A percentile compares a stretch with the other conserved stretches of the same genome.
Conservation (phyloP, 2,797 vertebrate genomes). For the Syndactyla subalaris region DNA sequence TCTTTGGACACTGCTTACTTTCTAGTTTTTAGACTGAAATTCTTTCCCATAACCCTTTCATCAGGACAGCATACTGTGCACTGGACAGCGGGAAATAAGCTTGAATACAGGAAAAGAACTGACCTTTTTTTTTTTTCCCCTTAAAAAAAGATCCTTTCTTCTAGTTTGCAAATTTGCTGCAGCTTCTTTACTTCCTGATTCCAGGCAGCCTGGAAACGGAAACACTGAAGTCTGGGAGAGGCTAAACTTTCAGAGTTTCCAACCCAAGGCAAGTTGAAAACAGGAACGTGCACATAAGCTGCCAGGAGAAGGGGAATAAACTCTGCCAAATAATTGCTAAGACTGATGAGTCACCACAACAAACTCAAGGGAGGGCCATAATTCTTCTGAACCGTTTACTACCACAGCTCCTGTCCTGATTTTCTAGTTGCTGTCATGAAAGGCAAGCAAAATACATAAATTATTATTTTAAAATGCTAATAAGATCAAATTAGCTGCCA, state of each 20-base stretch:
- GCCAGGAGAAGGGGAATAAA: constrained; percentile 25
- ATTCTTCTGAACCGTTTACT: constrained; percentile 43
- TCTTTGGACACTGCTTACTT: neutral
- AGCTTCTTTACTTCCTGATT: constrained; percentile 66
- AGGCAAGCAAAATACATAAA: constrained; percentile 15
- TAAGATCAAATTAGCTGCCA: constrained; percentile 36
- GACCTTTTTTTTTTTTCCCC: constrained; percentile 25
- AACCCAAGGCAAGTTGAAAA: constrained; percentile 44
- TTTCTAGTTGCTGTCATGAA: constrained; percentile 38
- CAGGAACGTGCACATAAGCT: constrained; percentile 3
- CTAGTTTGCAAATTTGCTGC: constrained; percentile 50
- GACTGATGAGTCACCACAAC: constrained; percentile 43
- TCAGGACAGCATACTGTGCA: neutral
- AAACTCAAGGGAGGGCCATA: constrained; percentile 13
- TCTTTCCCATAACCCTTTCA: constrained; percentile 1
- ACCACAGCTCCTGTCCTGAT: neutral
- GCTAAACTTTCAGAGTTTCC: constrained; percentile 64
- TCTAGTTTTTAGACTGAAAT: constrained; percentile 9
- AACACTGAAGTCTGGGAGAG: constrained; percentile 52
- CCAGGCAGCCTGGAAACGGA: constrained; percentile 70
- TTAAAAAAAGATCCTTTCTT: constrained; percentile 38
- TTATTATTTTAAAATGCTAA: constrained; percentile 16
- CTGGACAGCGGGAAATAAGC: constrained; percentile 15
- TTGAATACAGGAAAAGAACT: constrained; percentile 8
- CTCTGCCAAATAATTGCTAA: constrained; percentile 48